Evolutionary conservation across 1,140 invertebrate species (phyloP).

Genomic region (Drosophila ogumai): DNA sequence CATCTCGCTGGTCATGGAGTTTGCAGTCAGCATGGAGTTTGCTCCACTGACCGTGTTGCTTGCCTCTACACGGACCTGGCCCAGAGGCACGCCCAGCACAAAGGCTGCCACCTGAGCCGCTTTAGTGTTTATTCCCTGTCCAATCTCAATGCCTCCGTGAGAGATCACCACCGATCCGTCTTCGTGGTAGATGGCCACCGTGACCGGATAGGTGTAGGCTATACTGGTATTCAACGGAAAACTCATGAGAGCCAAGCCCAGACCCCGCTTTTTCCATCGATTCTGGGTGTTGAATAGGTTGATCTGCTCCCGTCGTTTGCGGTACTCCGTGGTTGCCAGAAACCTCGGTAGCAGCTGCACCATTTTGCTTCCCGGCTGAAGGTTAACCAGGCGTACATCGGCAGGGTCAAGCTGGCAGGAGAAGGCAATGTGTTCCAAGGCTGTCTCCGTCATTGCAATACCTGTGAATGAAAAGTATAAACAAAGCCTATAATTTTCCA

Average conservation of each 20-base stretch:
- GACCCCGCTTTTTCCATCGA: slow-evolving; percentile 89
- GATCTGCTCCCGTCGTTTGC: slow-evolving; percentile 85
- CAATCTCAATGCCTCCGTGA: slow-evolving; percentile 90
- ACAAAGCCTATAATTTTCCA: not conserved
- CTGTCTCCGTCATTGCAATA: slow-evolving; percentile 89
- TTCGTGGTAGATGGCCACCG: slow-evolving; percentile 87
- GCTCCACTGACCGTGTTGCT: slow-evolving; percentile 88
- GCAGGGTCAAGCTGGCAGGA: slow-evolving; percentile 88
- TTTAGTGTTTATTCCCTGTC: slow-evolving; percentile 90
- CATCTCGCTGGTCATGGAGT: slow-evolving; percentile 90
- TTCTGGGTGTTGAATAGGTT: slow-evolving; percentile 87
- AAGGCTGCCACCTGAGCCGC: slow-evolving; percentile 91
- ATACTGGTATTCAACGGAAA: slow-evolving; percentile 86
- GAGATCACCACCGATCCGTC: slow-evolving; percentile 89
- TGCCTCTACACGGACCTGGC: slow-evolving; percentile 89
- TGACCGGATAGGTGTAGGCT: slow-evolving; percentile 85
- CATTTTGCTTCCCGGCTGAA: slow-evolving; percentile 85
- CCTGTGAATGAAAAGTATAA: slow-evolving; percentile 85
- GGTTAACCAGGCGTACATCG: slow-evolving; percentile 88
- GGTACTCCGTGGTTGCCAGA: slow-evolving; percentile 85
- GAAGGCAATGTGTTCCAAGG: slow-evolving; percentile 92
- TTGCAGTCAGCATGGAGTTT: slow-evolving; percentile 89
- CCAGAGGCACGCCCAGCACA: slow-evolving; percentile 89
- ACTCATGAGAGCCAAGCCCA: slow-evolving; percentile 87
- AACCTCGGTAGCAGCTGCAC: slow-evolving; percentile 76